These are phyloP conservation scores for Choreutis nemorana DNA, from an alignment of 2,888 invertebrate species.

Conservation along the genomic window DNA sequence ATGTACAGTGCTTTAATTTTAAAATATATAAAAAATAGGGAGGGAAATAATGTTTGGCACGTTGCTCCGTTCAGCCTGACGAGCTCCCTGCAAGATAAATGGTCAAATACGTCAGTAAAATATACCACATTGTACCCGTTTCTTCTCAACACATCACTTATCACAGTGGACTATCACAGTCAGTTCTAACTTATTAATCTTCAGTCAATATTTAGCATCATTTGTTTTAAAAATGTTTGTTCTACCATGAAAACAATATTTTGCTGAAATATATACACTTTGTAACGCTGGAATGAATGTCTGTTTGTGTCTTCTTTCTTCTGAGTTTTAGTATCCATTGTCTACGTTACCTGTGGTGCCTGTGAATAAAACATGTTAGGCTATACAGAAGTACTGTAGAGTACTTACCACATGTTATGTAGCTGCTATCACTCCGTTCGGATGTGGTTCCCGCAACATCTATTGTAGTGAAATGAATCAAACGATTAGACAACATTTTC, in stretches of 20 bases:
- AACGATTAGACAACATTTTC: slow-evolving; percentile 36
- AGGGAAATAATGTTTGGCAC: slow-evolving; percentile 45
- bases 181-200: slow-evolving; percentile 7
- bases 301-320: no score
- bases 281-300: no score
- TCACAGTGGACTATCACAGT: slow-evolving; percentile 22
- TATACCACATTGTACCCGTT: slow-evolving; percentile 25
- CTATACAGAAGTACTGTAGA: slow-evolving; percentile 2
- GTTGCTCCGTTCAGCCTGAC: slow-evolving; percentile 32
- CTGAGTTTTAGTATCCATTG: not conserved
- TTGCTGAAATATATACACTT: no score
- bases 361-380: not conserved
- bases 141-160: slow-evolving; percentile 14
- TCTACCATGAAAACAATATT: no score
- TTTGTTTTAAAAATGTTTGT: no score
- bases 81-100: slow-evolving; percentile 54
- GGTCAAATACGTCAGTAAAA: slow-evolving; percentile 47
- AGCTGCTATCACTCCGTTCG: slow-evolving; percentile 3
- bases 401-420: slow-evolving; percentile 34
- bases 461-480: slow-evolving; percentile 58
- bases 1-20: no score
- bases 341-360: not conserved
- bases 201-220: not conserved
- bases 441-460: slow-evolving; percentile 31
- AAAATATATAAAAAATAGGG: no score